Evolutionary conservation across 2,888 invertebrate genomes (phyloP).

Genomic region (Drosophila nr. perissopoda): DNA sequence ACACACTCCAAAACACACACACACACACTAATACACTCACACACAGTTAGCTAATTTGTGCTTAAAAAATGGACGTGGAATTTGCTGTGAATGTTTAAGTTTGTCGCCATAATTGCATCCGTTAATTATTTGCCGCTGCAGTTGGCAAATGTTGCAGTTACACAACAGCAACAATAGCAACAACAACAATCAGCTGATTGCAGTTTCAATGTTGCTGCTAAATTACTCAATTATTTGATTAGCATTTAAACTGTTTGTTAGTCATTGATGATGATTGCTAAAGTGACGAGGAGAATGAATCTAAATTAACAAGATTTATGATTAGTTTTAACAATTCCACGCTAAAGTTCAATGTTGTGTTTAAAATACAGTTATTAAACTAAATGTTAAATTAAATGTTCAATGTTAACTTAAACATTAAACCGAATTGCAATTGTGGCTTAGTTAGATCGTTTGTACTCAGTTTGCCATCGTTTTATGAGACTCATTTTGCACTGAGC

Average conservation of each 20-base stretch:
- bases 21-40: conserved; percentile 1
- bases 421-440: background rate
- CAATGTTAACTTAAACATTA: background rate
- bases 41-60: conserved; percentile 5
- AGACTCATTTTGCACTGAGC: background rate
- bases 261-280: background rate
- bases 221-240: conserved; percentile 50
- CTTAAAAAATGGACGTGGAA: conserved; percentile 31
- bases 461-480: background rate
- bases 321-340: background rate
- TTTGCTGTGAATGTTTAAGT: background rate
- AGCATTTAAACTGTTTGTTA: background rate
- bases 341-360: background rate
- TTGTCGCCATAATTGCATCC: conserved; percentile 43
- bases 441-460: background rate
- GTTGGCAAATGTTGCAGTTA: conserved; percentile 22
- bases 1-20: background rate
- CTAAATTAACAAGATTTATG: background rate
- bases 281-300: background rate
- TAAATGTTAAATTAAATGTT: background rate
- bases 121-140: conserved; percentile 22
- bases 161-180: background rate
- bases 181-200: background rate
- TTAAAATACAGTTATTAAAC: background rate
- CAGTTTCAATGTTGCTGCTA: conserved; percentile 6